Conservation (phyloP, 1,140 invertebrate genomes). For the Trichonephila clavata region DNA sequence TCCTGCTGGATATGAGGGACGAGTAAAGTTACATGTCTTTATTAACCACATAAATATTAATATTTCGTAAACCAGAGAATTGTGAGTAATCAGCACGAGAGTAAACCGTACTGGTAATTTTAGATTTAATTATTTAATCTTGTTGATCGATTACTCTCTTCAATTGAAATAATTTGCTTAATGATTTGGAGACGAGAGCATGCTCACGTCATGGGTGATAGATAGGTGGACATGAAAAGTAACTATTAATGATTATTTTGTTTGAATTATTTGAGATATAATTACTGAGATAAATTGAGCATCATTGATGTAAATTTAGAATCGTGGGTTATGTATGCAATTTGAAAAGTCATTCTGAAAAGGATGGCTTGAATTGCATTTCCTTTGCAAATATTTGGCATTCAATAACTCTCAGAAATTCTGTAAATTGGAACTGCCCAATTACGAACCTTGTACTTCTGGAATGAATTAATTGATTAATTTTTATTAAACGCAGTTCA, state of each 20-base stretch:
- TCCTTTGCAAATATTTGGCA: no score
- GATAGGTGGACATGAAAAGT: slow-evolving; percentile 24
- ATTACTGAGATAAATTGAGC: slow-evolving; percentile 6
- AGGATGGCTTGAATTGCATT: no score
- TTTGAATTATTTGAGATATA: slow-evolving; percentile 14
- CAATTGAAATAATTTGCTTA: slow-evolving; percentile 38
- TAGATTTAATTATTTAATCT: slow-evolving; percentile 38
- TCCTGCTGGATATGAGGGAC: not conserved
- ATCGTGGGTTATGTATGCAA: not conserved
- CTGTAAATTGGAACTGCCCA: no score
- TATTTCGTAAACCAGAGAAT: slow-evolving; percentile 34
- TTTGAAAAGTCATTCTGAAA: not conserved
- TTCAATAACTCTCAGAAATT: no score
- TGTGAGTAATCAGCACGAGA: slow-evolving; percentile 32
- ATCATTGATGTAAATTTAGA: not conserved
- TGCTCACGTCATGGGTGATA: not conserved
- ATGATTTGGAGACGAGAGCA: not conserved
- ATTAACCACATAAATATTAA: slow-evolving; percentile 52
- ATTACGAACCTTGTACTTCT: no score
- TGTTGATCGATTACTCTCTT: slow-evolving; percentile 15
- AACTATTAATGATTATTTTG: slow-evolving; percentile 10
- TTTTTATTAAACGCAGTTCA: no score
- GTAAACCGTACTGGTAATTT: slow-evolving; percentile 21
- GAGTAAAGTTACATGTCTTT: slow-evolving; percentile 26
- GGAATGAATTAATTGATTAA: no score